Percentiles rank a stretch among this genome's conserved stretches.
Conservation (phyloP, 2,113 vertebrate species). For the Lynx canadensis region DNA sequence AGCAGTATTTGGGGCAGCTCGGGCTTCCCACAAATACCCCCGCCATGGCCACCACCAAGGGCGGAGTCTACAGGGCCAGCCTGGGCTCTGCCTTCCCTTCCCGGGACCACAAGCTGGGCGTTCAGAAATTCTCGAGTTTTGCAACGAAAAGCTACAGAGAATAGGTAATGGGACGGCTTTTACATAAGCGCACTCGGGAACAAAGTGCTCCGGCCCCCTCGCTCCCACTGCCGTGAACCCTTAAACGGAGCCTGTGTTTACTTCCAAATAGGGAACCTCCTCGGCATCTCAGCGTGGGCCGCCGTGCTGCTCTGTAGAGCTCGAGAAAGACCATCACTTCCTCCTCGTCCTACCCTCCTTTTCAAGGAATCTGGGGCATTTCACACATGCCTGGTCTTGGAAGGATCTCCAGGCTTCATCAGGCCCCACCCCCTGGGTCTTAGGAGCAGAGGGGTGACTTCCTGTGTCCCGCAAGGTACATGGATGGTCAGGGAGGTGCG, state of each 20-base stretch:
- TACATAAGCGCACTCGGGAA: conserved; percentile 61
- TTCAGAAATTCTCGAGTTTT: conserved; percentile 80
- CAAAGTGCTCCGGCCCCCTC: conserved; percentile 45
- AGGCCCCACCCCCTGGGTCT: neutral
- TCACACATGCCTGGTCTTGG: neutral
- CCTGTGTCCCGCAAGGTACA: neutral
- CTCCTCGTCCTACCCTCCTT: neutral
- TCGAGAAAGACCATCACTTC: neutral
- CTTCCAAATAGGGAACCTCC: conserved; percentile 46
- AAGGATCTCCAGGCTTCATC: neutral
- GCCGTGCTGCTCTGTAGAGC: neutral
- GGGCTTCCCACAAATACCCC: conserved; percentile 56
- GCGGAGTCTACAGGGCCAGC: conserved; percentile 71
- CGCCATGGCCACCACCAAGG: conserved; percentile 71
- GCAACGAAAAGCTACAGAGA: conserved; percentile 72
- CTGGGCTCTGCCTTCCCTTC: conserved; percentile 71
- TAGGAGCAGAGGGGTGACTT: neutral
- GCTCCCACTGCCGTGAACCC: neutral
- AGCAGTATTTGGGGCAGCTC: neutral
- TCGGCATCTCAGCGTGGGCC: neutral
- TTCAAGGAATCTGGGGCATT: neutral
- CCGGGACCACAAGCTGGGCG: conserved; percentile 76
- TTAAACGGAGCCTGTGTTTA: conserved; percentile 44
- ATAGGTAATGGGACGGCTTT: conserved; percentile 75
- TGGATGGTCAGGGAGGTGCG: neutral